Base-by-base conservation (phyloP, 2,797 vertebrate genomes). In the Cichlasoma orientale region DNA sequence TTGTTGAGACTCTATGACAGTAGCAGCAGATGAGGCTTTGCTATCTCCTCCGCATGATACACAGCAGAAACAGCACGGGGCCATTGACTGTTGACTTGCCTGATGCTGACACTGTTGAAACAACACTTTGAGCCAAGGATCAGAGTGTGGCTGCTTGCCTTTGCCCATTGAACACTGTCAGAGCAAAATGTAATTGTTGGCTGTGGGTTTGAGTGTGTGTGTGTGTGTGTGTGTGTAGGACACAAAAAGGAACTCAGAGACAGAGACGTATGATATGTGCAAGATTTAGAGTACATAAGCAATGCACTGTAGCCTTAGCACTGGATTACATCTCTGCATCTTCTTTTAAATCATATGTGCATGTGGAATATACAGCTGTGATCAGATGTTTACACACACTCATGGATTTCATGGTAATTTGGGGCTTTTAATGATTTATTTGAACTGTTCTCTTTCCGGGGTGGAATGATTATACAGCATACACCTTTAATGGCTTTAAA, bases 61-160 rank as follows among this genome's bases (percentile, higher is more conserved):
- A 31, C 63, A 77, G 72, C 86, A 77, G 50, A 75, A 79, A 61
- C 86, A 87, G 80, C 82, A 73, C 54, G 82, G 74, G 72, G 78
- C 73, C 57, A 33, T 54, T 77, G 83, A 84, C 84, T 88, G 86
- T 87, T 86, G 84, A 90, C 89, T 88, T 82, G 86, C 81, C 86
- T 82, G 88, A 83, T 52, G 84, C 85, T 72, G 79, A 92, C 87
- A 88, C 82, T 87, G 91, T 86, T 89, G 90, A 90, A 89, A 85
- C 85, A 81, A 86, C 68, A 52, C 83, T 88, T 66, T 82, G 91
- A 90, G 90, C 87, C 83, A 83, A 84, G 88, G 86, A 90, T 88
- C 89, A 89, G 75, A 90, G 83, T 38, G 63, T 82, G 83, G 83
- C 89, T 74, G 81, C 82, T 72, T 61, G 85, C 80, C 77, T 83